Conservation (phyloP, 2,797 vertebrate genomes). For the Ctenochaetus hawaiiensis region DNA sequence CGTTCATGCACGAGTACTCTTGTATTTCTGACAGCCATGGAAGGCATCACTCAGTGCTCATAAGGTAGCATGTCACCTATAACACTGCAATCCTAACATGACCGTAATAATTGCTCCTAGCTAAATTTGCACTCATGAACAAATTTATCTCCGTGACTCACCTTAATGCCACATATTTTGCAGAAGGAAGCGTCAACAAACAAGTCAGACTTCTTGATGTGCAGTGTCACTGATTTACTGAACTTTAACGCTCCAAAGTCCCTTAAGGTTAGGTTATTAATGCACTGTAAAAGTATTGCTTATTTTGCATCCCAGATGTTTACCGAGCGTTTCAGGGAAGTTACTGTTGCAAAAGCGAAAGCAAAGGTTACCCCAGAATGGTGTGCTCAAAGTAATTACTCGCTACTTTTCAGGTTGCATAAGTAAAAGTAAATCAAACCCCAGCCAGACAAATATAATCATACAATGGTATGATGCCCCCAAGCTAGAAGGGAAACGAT, state of each 20-base stretch:
- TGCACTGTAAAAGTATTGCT: neutral
- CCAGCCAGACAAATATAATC: neutral
- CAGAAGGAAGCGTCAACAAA: neutral
- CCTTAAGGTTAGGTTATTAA: constrained; percentile 23
- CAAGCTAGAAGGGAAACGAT: neutral
- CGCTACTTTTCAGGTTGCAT: neutral
- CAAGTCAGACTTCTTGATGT: neutral
- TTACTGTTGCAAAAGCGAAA: constrained; percentile 43
- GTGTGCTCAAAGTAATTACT: neutral
- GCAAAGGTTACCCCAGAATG: constrained; percentile 32
- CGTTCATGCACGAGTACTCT: neutral
- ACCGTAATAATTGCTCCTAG: constrained; percentile 2
- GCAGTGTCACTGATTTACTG: neutral
- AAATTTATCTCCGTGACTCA: neutral
- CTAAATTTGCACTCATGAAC: constrained; percentile 2
- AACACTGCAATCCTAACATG: constrained; percentile 12
- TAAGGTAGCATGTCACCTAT: constrained; percentile 40
- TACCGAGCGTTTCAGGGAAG: constrained; percentile 24
- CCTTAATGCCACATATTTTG: neutral
- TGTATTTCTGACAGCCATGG: constrained; percentile 41
- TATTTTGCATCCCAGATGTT: constrained; percentile 48
- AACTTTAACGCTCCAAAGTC: neutral
- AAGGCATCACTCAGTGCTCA: constrained; percentile 49
- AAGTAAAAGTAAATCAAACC: constrained; percentile 14
- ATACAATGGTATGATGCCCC: neutral